Evolutionary conservation across 2,888 invertebrate genomes (phyloP).

Genomic region (Meta bourneti): DNA sequence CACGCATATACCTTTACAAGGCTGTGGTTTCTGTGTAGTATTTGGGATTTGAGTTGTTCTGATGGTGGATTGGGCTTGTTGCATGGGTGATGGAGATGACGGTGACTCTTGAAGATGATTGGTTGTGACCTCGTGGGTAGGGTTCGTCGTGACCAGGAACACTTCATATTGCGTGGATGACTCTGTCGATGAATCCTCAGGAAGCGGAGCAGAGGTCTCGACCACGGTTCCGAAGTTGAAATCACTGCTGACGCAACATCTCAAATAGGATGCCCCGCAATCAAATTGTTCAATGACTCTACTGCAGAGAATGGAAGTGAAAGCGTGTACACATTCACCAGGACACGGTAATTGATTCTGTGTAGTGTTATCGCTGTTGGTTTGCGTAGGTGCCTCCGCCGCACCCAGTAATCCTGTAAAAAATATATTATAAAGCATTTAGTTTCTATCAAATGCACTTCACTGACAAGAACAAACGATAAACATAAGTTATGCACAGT

Average conservation of each 20-base stretch:
- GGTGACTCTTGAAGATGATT: constrained; percentile 10
- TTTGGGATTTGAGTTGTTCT: neutral
- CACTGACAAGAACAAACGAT: no score
- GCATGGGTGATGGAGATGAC: neutral
- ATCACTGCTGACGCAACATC: constrained; percentile 78
- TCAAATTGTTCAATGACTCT: constrained; percentile 83
- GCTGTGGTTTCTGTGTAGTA: constrained; percentile 21
- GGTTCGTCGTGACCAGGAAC: constrained; percentile 51
- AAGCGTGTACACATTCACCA: constrained; percentile 91
- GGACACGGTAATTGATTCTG: constrained; percentile 84
- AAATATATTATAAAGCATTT: neutral
- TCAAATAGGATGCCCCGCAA: constrained; percentile 78
- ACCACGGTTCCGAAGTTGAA: constrained; percentile 77
- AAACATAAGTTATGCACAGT: no score
- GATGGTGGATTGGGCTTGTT: neutral
- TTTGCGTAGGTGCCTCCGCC: constrained; percentile 41
- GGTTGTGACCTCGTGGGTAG: constrained; percentile 25
- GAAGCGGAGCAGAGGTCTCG: constrained; percentile 78
- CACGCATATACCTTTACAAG: constrained; percentile 77
- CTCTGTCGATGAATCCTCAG: constrained; percentile 57
- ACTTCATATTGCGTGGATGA: constrained; percentile 69
- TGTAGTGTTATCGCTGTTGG: constrained; percentile 17
- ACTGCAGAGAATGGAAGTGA: constrained; percentile 92
- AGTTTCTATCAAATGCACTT: neutral
- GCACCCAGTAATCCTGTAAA: constrained; percentile 61